These are phyloP conservation scores for Amazona guildingii DNA, from an alignment of 2,113 vertebrate species.

Conservation along the genomic window DNA sequence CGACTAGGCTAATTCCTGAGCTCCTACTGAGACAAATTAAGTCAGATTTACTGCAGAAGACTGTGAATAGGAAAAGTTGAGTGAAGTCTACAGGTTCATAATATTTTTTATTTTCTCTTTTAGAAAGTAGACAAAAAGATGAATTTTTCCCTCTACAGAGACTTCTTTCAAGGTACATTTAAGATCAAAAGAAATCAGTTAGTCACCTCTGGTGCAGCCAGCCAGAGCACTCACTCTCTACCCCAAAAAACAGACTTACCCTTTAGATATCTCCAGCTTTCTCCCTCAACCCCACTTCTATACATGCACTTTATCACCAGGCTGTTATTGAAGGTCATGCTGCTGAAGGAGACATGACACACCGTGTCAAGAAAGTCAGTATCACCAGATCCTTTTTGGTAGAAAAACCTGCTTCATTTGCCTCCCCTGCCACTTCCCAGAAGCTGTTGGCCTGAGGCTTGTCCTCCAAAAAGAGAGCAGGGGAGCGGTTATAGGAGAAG, in stretches of 20 bases:
- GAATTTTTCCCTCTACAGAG: background rate
- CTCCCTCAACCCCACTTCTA: background rate
- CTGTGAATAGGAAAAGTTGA: background rate
- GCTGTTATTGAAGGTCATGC: background rate
- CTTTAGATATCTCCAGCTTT: background rate
- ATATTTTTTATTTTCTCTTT: background rate
- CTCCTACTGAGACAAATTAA: background rate
- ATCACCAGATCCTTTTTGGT: background rate
- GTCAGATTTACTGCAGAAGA: background rate
- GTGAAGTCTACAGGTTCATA: background rate
- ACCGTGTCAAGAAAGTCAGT: background rate
- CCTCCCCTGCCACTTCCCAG: rapidly evolving
- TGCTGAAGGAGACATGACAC: background rate
- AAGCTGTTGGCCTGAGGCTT: background rate
- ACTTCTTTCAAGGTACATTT: background rate
- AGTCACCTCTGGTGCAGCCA: background rate
- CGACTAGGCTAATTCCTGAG: background rate
- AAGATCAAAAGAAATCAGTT: background rate
- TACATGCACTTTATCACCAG: background rate
- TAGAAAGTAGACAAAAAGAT: background rate
- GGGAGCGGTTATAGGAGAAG: background rate
- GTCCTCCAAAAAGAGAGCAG: background rate
- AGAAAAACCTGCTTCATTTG: background rate
- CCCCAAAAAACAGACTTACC: background rate
- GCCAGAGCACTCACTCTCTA: background rate